phyloP scores from a whole-genome alignment of 2,113 vertebrate species.

The Pseudopipra pipra region DNA sequence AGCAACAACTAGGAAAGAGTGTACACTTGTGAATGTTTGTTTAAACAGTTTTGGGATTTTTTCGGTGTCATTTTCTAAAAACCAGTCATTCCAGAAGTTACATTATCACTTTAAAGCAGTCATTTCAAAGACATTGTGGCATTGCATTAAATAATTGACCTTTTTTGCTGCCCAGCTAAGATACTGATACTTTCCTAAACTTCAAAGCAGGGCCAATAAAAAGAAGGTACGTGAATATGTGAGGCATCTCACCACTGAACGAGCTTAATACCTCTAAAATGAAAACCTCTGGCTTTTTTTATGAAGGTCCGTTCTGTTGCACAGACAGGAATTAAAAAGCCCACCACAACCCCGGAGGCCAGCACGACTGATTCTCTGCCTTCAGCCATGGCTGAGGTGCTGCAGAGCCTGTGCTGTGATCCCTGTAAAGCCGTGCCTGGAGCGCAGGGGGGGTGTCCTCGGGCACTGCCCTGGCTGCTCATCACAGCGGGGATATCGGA shows the following conservation, averaged over 20 bases:
- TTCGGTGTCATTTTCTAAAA: neutral
- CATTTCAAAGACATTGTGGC: neutral
- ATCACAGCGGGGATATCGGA: neutral
- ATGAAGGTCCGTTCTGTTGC: neutral
- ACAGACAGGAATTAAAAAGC: neutral
- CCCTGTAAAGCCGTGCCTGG: neutral
- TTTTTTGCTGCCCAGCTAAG: neutral
- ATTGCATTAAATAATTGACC: neutral
- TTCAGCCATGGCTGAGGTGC: neutral
- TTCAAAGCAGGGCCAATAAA: neutral
- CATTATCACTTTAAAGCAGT: neutral
- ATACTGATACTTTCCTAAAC: neutral
- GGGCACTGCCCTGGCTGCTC: neutral
- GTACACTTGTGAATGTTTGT: neutral
- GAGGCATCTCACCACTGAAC: neutral
- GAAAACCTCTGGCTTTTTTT: neutral
- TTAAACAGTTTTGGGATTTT: neutral
- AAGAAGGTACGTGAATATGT: neutral
- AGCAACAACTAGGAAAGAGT: neutral
- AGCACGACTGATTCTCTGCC: neutral
- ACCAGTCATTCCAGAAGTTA: neutral
- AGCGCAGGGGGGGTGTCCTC: neutral
- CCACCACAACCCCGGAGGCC: neutral
- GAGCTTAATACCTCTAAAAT: neutral
- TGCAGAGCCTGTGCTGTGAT: neutral